Percentiles rank a stretch among this genome's conserved stretches.
Evolutionary conservation across 2,888 invertebrate species (phyloP).

Genomic region (Parelbella ahira): DNA sequence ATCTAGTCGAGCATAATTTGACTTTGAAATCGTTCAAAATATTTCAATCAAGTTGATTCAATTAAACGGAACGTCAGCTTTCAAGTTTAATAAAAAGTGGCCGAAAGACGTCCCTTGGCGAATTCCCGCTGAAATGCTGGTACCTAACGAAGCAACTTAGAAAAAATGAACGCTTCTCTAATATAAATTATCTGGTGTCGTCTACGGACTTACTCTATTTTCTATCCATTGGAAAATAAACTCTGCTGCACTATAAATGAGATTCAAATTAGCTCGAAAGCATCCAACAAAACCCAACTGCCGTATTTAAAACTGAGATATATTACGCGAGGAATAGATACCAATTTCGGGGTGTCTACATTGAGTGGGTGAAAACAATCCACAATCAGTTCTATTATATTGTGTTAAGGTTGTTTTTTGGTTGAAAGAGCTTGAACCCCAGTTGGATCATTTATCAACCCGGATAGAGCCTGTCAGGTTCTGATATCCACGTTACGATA

Average conservation of each 20-base stretch:
- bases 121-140: conserved; percentile 40
- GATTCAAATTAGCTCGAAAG: conserved; percentile 32
- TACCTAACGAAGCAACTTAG: conserved; percentile 36
- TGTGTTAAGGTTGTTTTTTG: conserved; percentile 13
- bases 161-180: conserved; percentile 37
- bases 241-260: conserved; percentile 23
- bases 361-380: background rate
- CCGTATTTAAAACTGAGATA: conserved; percentile 39
- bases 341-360: conserved; percentile 28
- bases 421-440: conserved; percentile 4
- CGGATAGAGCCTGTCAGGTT: conserved; percentile 54
- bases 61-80: conserved; percentile 37
- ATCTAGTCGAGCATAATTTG: conserved; percentile 25
- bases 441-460: conserved; percentile 53
- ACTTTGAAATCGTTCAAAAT: conserved; percentile 34
- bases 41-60: conserved; percentile 51
- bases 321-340: conserved; percentile 31
- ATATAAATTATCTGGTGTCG: conserved; percentile 62
- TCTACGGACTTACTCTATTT: conserved; percentile 35
- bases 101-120: conserved; percentile 33
- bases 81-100: conserved; percentile 26
- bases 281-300: conserved; percentile 32
- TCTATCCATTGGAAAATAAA: conserved; percentile 4
- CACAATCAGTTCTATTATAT: conserved; percentile 13
- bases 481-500: conserved; percentile 46